These are phyloP conservation scores for Sympetrum striolatum DNA, from an alignment of 2,888 invertebrate genomes.

Conservation along the genomic window DNA sequence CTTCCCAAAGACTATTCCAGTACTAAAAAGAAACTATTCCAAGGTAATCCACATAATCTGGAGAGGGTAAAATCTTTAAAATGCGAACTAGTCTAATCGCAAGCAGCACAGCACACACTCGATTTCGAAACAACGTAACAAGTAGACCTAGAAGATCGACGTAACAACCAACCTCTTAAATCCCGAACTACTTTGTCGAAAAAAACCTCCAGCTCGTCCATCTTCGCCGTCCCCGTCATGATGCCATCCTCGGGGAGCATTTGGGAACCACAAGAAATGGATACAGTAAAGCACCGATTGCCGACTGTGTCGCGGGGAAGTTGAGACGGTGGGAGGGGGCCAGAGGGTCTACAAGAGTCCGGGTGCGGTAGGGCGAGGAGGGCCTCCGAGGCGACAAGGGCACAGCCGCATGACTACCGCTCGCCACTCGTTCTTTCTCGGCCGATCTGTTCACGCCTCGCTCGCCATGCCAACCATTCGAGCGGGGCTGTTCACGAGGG, in stretches of 20 bases:
- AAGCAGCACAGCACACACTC: neutral
- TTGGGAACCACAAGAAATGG: conserved; percentile 1
- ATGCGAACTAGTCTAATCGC: neutral
- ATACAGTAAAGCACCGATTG: neutral
- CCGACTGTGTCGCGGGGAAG: neutral
- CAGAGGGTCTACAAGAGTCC: neutral
- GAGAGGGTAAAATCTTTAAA: no score
- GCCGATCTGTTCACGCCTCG: neutral
- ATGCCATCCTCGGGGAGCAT: conserved; percentile 20
- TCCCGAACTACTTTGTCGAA: conserved; percentile 67
- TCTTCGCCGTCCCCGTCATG: conserved; percentile 44
- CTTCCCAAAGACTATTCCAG: no score
- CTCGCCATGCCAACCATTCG: neutral
- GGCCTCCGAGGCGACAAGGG: neutral
- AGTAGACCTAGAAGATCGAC: conserved; percentile 37
- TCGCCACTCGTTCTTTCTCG: neutral
- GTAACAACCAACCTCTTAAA: conserved; percentile 63
- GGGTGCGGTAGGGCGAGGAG: neutral
- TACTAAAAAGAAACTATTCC: no score
- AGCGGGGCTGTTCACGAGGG: neutral
- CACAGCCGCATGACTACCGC: neutral
- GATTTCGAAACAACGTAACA: neutral
- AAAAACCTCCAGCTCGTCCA: conserved; percentile 60
- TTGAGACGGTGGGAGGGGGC: neutral
- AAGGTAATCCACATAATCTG: no score